These are phyloP conservation scores for Sarcophaga bullata DNA, from an alignment of 1,140 invertebrate species.

Conservation along the genomic window DNA sequence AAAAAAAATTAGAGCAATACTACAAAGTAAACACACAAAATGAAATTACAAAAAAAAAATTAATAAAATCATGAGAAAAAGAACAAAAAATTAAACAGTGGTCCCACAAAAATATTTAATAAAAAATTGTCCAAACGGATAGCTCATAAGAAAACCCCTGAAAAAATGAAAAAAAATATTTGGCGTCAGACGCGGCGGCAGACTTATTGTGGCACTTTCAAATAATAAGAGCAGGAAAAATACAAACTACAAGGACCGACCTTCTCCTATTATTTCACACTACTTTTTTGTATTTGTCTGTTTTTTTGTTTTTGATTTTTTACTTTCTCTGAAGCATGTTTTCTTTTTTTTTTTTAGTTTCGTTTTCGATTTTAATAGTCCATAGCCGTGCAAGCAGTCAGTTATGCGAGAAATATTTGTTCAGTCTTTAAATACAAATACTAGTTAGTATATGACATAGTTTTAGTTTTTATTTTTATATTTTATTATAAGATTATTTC, in stretches of 20 bases:
- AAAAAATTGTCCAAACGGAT: background rate
- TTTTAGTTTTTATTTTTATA: slow-evolving; percentile 20
- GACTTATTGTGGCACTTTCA: slow-evolving; percentile 10
- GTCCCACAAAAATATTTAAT: background rate
- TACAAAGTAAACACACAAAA: no score
- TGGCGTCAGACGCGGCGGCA: slow-evolving; percentile 39
- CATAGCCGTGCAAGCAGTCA: no score
- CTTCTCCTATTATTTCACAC: background rate
- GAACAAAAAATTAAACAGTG: background rate
- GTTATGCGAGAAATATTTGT: background rate
- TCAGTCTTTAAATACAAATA: background rate
- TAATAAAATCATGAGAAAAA: background rate
- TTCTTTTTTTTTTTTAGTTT: background rate
- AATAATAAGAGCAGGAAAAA: background rate
- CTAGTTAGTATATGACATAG: slow-evolving; percentile 27
- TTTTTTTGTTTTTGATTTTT: background rate
- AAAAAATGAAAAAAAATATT: background rate
- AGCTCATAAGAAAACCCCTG: background rate
- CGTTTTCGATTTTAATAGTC: slow-evolving; percentile 11
- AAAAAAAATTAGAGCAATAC: no score
- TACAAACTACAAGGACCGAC: background rate
- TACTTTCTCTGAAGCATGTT: background rate
- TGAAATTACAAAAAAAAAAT: no score
- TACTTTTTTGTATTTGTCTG: background rate
- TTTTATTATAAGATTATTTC: slow-evolving; percentile 5